These are phyloP conservation scores for Pseudochirops corinnae DNA, from an alignment of 2,797 vertebrate species.

Conservation along the genomic window DNA sequence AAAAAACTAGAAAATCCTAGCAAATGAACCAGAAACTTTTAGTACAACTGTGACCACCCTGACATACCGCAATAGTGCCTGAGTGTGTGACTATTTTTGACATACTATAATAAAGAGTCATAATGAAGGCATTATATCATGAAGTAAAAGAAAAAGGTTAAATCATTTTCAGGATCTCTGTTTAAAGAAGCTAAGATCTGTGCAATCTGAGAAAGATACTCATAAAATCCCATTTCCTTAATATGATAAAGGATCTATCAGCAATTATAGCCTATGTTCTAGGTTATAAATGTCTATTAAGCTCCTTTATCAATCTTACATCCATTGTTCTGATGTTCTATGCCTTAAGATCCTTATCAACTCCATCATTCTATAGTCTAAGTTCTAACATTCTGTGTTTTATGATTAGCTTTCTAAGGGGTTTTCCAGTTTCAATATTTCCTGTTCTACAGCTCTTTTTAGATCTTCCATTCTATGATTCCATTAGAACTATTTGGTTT, in stretches of 20 bases:
- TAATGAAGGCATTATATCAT: neutral
- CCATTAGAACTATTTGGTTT: constrained; percentile 19
- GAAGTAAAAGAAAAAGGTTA: neutral
- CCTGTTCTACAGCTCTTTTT: neutral
- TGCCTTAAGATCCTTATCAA: neutral
- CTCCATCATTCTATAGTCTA: neutral
- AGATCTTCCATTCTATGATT: constrained; percentile 36
- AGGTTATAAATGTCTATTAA: neutral
- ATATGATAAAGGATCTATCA: neutral
- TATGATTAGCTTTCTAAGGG: neutral
- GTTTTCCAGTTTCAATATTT: constrained; percentile 56
- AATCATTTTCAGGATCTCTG: neutral
- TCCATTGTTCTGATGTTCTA: neutral
- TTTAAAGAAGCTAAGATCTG: neutral
- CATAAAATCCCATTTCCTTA: neutral
- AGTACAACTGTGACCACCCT: neutral
- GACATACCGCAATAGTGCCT: neutral
- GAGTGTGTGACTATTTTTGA: neutral
- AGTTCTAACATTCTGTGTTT: neutral
- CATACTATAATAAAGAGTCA: neutral
- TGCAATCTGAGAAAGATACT: neutral
- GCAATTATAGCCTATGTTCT: neutral
- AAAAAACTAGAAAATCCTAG: neutral
- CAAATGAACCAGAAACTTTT: neutral
- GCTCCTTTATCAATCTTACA: neutral